Evolutionary conservation across 2,888 invertebrate genomes (phyloP), one percentile per base, ranked within the genome.

Genomic region (Scaptomyza parva): DNA sequence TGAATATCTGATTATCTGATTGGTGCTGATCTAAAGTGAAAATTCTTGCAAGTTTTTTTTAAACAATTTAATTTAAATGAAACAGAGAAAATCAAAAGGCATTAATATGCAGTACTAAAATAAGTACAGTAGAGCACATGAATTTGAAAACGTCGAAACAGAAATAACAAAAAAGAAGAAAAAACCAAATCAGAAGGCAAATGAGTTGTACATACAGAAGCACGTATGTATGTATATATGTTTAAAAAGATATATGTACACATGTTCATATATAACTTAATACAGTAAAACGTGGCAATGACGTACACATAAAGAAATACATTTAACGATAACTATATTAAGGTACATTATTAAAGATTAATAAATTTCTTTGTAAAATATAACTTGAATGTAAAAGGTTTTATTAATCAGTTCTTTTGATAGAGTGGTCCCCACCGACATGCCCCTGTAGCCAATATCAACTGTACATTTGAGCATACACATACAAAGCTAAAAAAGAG

Each of bases 401-500:
- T 4, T 7, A 11, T 39, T 47, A 48, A 68, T 55, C 7, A 26
- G 9, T 41, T 63, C 11, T 52, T 63, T 39, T 30, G 55, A 54
- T 51, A 26, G 40, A 26, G 40, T 52, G 30, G 37, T 58, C 58
- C 68, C 50, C 45, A 51, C 48, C 30, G 26, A 33, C n/a, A 40
- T 45, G 40, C 52, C 47, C 33, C 40, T 51, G 61, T 85, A 85
- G 66, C 11, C 66, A 74, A 64, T 58, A 78, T 63, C 54, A 68
- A 85, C 88, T 87, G 88, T 81, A 81, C 87, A 73, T 67, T 65
- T 26, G 54, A 37, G 47, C 52, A 67, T n/a, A n/a, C 57, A 51
- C 26, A 57, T 48, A 57, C 53, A 60, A 62, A 39, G 64, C 66
- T n/a, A n/a, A 67, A 82, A 81, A 83, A 83, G 83, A 83, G 83